phyloP scores from a whole-genome alignment of 2,797 vertebrate species.

The Brachyrhaphis roseni region DNA sequence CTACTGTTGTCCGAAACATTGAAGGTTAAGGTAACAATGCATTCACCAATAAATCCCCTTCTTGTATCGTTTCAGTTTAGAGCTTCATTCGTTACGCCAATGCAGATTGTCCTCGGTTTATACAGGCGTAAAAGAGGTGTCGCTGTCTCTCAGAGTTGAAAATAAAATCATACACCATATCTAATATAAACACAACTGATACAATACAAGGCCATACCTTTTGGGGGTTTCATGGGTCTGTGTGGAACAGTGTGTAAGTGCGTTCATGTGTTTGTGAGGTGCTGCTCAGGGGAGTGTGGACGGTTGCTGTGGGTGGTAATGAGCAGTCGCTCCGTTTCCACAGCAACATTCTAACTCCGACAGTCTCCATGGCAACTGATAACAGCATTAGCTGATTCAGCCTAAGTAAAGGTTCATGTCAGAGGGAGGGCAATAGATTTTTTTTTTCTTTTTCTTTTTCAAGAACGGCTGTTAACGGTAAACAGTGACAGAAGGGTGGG shows the following conservation, averaged over 20 bases:
- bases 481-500: constrained; percentile 9
- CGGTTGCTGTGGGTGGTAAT: constrained; percentile 73
- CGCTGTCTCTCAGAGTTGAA: constrained; percentile 5
- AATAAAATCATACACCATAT: constrained; percentile 18
- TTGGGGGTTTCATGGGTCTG: constrained; percentile 4
- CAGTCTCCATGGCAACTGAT: constrained; percentile 85
- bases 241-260: constrained; percentile 18
- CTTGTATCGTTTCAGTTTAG: constrained; percentile 6
- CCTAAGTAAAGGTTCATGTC: constrained; percentile 65
- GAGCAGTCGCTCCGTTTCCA: constrained; percentile 79
- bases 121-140: background rate
- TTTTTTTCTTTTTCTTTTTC: constrained; percentile 10
- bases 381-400: constrained; percentile 78
- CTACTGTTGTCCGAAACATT: constrained; percentile 17
- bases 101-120: background rate
- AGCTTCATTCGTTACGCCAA: background rate
- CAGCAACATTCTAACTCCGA: constrained; percentile 79
- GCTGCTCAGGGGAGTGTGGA: constrained; percentile 50
- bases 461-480: constrained; percentile 38
- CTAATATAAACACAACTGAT: constrained; percentile 1
- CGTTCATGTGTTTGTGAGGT: constrained; percentile 42
- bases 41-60: constrained; percentile 18
- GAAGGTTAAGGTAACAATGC: constrained; percentile 7
- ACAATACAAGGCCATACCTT: constrained; percentile 14
- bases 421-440: constrained; percentile 36